These are phyloP conservation scores for Trichacis sp. DNA, from an alignment of 2,888 invertebrate genomes.

Conservation along the genomic window DNA sequence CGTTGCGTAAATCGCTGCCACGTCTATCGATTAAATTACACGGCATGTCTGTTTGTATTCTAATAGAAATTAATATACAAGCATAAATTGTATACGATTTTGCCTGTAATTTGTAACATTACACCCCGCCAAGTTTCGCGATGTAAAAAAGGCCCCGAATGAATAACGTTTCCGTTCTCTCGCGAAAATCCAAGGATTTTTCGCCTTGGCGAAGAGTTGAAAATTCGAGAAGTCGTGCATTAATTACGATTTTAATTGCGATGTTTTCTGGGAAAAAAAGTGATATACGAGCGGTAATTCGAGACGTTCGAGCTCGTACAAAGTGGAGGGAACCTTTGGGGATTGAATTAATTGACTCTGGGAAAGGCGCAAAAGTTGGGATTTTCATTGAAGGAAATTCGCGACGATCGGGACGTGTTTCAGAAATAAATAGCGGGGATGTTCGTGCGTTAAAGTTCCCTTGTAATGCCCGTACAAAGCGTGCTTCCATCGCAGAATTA, in stretches of 20 bases:
- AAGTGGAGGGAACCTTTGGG: too few species aligned
- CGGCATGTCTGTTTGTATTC: slow-evolving; percentile 20
- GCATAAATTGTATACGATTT: background rate
- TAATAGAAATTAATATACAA: slow-evolving; percentile 8
- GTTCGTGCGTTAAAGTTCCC: slow-evolving; percentile 32
- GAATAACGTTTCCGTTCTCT: too few species aligned
- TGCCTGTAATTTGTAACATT: background rate
- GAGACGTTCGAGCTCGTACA: too few species aligned
- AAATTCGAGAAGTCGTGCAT: too few species aligned
- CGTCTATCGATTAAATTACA: slow-evolving; percentile 30
- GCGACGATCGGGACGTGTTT: background rate
- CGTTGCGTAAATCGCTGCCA: slow-evolving; percentile 37
- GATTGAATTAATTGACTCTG: too few species aligned
- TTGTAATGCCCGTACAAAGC: slow-evolving; percentile 24
- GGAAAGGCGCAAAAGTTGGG: too few species aligned
- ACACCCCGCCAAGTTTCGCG: background rate
- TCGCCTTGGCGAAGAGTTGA: too few species aligned
- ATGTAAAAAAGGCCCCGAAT: too few species aligned
- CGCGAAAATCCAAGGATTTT: too few species aligned
- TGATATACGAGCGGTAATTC: too few species aligned
- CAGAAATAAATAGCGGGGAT: background rate
- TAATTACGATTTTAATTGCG: too few species aligned
- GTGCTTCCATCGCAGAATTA: slow-evolving; percentile 57
- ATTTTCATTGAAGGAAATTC: background rate
- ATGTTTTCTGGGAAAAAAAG: too few species aligned